Conservation (phyloP, 2,797 vertebrate species). For the Poecilia velifera region DNA sequence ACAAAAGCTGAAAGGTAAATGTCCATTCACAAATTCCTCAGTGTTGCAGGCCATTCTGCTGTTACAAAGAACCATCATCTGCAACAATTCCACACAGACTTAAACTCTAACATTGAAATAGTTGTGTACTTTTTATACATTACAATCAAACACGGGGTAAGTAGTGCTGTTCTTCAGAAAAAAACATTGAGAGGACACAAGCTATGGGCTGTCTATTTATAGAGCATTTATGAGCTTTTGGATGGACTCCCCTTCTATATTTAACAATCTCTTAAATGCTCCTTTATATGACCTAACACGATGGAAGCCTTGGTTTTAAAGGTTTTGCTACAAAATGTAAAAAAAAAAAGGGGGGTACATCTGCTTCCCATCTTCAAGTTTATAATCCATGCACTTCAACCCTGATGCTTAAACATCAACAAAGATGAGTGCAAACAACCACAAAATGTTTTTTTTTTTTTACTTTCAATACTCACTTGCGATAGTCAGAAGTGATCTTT, state of each 20-base stretch:
- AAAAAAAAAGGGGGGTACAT: slow-evolving; percentile 74
- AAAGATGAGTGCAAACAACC: slow-evolving; percentile 46
- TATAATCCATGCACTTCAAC: slow-evolving; percentile 91
- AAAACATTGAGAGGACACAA: slow-evolving; percentile 39
- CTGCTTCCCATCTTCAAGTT: slow-evolving; percentile 91
- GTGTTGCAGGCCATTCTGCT: slow-evolving; percentile 79
- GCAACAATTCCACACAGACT: slow-evolving; percentile 29
- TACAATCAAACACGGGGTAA: slow-evolving; percentile 13
- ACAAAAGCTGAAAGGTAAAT: slow-evolving; percentile 84
- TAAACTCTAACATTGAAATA: slow-evolving; percentile 20
- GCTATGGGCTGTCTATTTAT: slow-evolving; percentile 28
- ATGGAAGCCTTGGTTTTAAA: slow-evolving; percentile 42
- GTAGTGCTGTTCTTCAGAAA: slow-evolving; percentile 26
- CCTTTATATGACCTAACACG: slow-evolving; percentile 64
- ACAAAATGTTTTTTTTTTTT: not conserved
- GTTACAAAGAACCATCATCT: slow-evolving; percentile 59
- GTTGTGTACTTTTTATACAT: slow-evolving; percentile 31
- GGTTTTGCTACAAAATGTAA: slow-evolving; percentile 36
- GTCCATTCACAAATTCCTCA: slow-evolving; percentile 84
- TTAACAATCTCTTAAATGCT: slow-evolving; percentile 64
- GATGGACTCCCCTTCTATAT: slow-evolving; percentile 56
- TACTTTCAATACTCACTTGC: slow-evolving; percentile 87
- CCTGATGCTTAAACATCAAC: slow-evolving; percentile 81
- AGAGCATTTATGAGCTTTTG: slow-evolving; percentile 75
- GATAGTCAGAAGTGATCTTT: slow-evolving; percentile 92